These are phyloP conservation scores for Spisula subtruncata DNA, from an alignment of 2,888 invertebrate species.

Conservation along the genomic window DNA sequence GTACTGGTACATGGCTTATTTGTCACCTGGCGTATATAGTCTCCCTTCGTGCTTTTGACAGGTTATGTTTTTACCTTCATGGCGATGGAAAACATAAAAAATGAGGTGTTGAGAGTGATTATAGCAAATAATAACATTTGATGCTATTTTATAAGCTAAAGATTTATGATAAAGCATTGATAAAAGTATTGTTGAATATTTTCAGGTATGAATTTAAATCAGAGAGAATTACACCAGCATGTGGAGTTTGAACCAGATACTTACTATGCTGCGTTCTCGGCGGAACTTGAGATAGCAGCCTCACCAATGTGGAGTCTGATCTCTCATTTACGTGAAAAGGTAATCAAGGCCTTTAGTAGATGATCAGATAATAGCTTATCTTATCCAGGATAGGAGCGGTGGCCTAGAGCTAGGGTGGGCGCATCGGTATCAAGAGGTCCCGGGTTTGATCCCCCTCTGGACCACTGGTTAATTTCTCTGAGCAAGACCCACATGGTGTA, in stretches of 20 bases:
- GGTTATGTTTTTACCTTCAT: too few relatives aligned
- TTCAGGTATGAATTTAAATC: conserved; percentile 98
- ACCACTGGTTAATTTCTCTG: too few relatives aligned
- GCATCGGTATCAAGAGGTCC: too few relatives aligned
- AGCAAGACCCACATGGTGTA: too few relatives aligned
- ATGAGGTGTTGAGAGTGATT: too few relatives aligned
- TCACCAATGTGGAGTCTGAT: conserved; percentile 99
- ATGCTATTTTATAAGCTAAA: neutral
- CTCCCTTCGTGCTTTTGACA: too few relatives aligned
- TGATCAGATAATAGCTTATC: neutral
- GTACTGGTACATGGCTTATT: too few relatives aligned
- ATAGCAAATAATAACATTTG: neutral
- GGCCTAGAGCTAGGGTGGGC: too few relatives aligned
- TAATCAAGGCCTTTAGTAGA: conserved; percentile 44
- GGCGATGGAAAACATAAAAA: too few relatives aligned
- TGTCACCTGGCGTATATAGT: too few relatives aligned
- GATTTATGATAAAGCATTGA: neutral
- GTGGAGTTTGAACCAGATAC: conserved; percentile 99
- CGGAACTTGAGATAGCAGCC: conserved; percentile 98
- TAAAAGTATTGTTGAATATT: neutral
- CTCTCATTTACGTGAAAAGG: conserved; percentile 90
- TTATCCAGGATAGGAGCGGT: too few relatives aligned
- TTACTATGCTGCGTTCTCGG: conserved; percentile 99
- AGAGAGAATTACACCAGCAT: conserved; percentile 95
- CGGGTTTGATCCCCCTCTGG: too few relatives aligned